phyloP scores from a whole-genome alignment of 2,888 invertebrate genomes.

The Tubiluchus corallicola region DNA sequence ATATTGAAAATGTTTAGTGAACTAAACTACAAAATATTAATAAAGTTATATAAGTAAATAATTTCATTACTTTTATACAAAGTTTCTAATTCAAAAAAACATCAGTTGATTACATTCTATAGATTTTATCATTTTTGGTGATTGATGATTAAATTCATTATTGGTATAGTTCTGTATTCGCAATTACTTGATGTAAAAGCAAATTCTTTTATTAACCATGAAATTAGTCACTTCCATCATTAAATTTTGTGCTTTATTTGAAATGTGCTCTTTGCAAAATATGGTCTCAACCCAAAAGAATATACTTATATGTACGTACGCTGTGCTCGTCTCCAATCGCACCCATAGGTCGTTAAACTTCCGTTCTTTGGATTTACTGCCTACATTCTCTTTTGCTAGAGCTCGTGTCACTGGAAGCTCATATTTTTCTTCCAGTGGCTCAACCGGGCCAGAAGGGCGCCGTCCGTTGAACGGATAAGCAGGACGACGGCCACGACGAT shows the following conservation, averaged over 20 bases:
- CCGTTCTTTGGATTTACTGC: neutral
- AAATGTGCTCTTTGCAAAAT: too few species aligned
- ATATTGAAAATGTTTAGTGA: too few species aligned
- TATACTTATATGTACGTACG: neutral
- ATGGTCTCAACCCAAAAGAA: too few species aligned
- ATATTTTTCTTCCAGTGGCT: neutral
- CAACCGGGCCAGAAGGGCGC: neutral
- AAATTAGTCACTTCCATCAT: too few species aligned
- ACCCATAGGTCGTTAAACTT: neutral
- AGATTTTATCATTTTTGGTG: too few species aligned
- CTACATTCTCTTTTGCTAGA: neutral
- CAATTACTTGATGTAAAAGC: too few species aligned
- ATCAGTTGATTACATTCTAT: too few species aligned
- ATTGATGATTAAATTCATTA: too few species aligned
- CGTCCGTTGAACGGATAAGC: neutral
- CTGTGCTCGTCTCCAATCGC: neutral
- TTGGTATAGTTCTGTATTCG: too few species aligned
- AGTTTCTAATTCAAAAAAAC: neutral
- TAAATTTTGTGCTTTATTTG: too few species aligned
- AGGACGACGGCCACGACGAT: neutral
- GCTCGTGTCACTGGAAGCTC: neutral
- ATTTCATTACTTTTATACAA: neutral
- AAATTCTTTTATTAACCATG: too few species aligned
- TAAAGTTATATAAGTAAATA: neutral
- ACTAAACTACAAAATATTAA: neutral